phyloP scores from a whole-genome alignment of 2,888 invertebrate genomes.

The Cenopis cana region DNA sequence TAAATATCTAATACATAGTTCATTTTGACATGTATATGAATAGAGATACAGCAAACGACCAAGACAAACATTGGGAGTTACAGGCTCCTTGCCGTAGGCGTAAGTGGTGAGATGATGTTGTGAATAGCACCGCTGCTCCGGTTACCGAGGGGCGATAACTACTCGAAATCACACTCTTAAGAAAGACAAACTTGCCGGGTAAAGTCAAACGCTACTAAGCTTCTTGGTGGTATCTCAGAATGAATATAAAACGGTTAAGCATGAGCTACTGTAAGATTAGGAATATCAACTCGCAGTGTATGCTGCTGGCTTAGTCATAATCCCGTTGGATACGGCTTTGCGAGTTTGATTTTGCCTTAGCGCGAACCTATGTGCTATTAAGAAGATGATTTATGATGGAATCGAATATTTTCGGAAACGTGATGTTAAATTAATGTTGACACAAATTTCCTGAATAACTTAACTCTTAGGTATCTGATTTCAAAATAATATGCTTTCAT shows the following conservation, averaged over 20 bases:
- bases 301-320: constrained; percentile 39
- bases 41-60: too few species aligned
- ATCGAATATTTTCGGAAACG: not conserved
- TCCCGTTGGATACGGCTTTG: constrained; percentile 23
- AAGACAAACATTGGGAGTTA: too few species aligned
- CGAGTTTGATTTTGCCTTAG: constrained; percentile 35
- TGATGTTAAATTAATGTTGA: too few species aligned
- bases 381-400: constrained; percentile 26
- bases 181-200: constrained; percentile 54
- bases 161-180: constrained; percentile 53
- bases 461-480: not conserved
- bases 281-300: constrained; percentile 42
- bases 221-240: constrained; percentile 53
- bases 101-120: not conserved
- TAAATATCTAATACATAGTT: too few species aligned
- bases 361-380: not conserved
- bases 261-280: constrained; percentile 49
- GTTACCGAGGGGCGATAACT: constrained; percentile 54
- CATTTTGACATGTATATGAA: too few species aligned
- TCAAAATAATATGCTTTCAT: not conserved
- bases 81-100: not conserved
- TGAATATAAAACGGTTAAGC: constrained; percentile 54
- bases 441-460: not conserved
- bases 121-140: constrained; percentile 29
- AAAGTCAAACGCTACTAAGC: constrained; percentile 49